A percentile compares a stretch with the other conserved stretches of the same genome.
phyloP scores from a whole-genome alignment of 1,140 invertebrate genomes.

The Pantala flavescens region DNA sequence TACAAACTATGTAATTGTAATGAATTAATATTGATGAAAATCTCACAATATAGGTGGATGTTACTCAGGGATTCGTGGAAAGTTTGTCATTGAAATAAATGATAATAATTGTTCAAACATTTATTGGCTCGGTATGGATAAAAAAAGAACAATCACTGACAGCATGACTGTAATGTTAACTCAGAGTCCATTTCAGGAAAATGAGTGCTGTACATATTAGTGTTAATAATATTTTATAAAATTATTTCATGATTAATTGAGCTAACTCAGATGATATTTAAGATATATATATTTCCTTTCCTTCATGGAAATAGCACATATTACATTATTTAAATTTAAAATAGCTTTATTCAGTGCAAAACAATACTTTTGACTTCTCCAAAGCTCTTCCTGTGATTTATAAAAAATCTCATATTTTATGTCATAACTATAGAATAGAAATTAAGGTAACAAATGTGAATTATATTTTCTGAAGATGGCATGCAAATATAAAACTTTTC shows the following conservation, averaged over 20 bases:
- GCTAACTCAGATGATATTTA: constrained; percentile 1
- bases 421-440: neutral
- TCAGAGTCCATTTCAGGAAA: neutral
- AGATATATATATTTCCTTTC: neutral
- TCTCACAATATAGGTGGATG: no score
- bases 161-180: neutral
- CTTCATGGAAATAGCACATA: neutral
- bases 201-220: neutral
- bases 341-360: neutral
- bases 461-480: neutral
- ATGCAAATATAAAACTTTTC: neutral
- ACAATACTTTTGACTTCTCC: neutral
- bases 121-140: neutral
- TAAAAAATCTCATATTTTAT: neutral
- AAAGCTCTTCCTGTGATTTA: constrained; percentile 1
- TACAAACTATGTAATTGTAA: no score
- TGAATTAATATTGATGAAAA: no score
- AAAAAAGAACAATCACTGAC: neutral
- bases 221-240: constrained; percentile 10
- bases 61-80: no score
- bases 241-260: neutral
- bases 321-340: neutral
- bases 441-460: neutral
- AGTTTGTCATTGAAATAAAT: neutral
- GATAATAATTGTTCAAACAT: neutral